Base-by-base conservation (phyloP, 2,113 vertebrate species). In the Istiophorus platypterus region DNA sequence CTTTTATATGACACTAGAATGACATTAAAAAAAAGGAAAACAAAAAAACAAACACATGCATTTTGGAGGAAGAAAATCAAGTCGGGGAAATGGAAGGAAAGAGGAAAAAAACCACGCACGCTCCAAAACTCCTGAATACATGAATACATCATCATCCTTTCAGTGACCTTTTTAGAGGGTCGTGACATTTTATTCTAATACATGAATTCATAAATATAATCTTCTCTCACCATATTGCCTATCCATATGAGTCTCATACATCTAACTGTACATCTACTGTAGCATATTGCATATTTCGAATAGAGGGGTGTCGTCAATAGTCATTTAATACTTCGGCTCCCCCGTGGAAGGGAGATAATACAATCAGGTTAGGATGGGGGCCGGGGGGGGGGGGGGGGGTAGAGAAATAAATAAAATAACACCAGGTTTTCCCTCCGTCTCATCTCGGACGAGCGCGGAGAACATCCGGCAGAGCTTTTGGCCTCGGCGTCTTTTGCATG, bases 1-100 rank as follows among this genome's bases (percentile, higher is more conserved):
- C 86, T 87, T 94, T 92, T 91, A 91, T 92, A 89, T 89, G 88
- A 92, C 89, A 92, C 90, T 66, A 87, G 76, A 85, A 77, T 92
- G 91, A 93, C 93, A 92, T 92, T 88, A 70, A 80, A 72, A 80
- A 81, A 92, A 93, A 79, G 68, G 64, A 66, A 39, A 57, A 56
- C 59, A 73, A 57, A 49, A 80, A 29, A 22, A 9, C 86, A 29
- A 22, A 9, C 86, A 89, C 92, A 92, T 92, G 92, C 92, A 91
- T 86, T 76, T 90, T 22, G 65, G 82, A 69, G 57, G 66, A 76
- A 37, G 2, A 72, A 85, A 84, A 80, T 12, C 0, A 0, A 62
- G 54, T 47, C 0, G 11, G 62, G 51, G 57, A n/a, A 58, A 63
- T 54, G 69, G 67, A 68, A 14, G 42, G 22, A 45, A 45, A 65